A percentile compares a stretch with the other conserved stretches of the same genome.
phyloP scores from a whole-genome alignment of 1,140 invertebrate genomes.

The Listronotus bonariensis region DNA sequence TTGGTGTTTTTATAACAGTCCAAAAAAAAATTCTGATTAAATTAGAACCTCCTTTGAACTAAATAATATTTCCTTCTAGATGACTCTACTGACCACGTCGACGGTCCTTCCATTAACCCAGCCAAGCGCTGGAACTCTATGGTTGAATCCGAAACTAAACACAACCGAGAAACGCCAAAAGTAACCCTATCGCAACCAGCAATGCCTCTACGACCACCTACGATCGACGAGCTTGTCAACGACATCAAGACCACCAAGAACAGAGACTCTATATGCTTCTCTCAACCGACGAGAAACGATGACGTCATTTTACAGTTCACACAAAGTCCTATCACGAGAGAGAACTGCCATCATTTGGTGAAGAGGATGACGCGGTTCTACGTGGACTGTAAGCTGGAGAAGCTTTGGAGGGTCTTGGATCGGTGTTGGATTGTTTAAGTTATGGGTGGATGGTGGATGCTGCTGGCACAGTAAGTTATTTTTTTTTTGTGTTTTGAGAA shows the following conservation, averaged over 20 bases:
- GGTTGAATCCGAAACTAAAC: constrained; percentile 41
- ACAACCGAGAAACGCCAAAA: constrained; percentile 41
- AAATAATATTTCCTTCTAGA: constrained; percentile 20
- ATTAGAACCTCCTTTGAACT: too few species aligned
- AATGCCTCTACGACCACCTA: constrained; percentile 26
- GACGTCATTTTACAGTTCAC: constrained; percentile 77
- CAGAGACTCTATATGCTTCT: constrained; percentile 71
- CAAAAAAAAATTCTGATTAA: too few species aligned
- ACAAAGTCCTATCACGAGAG: constrained; percentile 59
- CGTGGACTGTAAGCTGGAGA: constrained; percentile 69
- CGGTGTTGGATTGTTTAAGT: constrained; percentile 67
- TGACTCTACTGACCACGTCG: constrained; percentile 16
- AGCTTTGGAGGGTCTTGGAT: constrained; percentile 67
- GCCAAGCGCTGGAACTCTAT: constrained; percentile 44
- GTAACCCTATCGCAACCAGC: constrained; percentile 48
- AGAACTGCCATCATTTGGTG: constrained; percentile 79
- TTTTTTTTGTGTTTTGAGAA: too few species aligned
- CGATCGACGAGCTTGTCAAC: background rate
- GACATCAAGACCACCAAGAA: constrained; percentile 39
- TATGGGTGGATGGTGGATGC: constrained; percentile 64
- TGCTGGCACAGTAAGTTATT: constrained; percentile 62
- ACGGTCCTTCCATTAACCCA: constrained; percentile 18
- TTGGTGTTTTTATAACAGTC: too few species aligned
- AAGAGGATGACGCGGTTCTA: constrained; percentile 92
- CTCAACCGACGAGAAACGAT: constrained; percentile 83